phyloP scores from a whole-genome alignment of 2,888 invertebrate species.

The Napeogenes inachia region DNA sequence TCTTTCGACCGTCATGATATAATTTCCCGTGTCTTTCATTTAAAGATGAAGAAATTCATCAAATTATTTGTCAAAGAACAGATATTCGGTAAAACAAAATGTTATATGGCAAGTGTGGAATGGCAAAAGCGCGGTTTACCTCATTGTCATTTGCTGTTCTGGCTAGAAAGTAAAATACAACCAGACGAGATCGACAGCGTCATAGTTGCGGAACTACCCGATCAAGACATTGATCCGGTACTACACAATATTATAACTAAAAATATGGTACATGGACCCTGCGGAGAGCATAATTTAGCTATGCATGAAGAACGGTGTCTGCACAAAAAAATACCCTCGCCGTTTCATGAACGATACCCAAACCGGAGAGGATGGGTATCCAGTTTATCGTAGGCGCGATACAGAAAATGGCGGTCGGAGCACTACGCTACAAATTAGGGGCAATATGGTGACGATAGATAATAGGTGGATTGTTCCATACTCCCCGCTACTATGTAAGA shows the following conservation, averaged over 20 bases:
- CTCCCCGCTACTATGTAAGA: conserved; percentile 25
- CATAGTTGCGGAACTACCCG: conserved; percentile 39
- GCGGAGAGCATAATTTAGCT: conserved; percentile 27
- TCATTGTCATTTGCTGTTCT: conserved; percentile 37
- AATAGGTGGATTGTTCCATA: conserved; percentile 32
- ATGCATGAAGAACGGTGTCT: conserved; percentile 24
- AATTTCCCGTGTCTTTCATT: conserved; percentile 24
- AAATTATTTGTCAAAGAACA: conserved; percentile 21
- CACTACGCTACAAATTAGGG: conserved; percentile 4
- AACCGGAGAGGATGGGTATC: conserved; percentile 23
- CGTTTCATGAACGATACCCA: conserved; percentile 23
- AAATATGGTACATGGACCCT: conserved; percentile 37
- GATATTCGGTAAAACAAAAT: conserved; percentile 27
- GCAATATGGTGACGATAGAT: conserved; percentile 20
- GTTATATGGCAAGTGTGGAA: conserved; percentile 35
- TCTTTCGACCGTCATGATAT: conserved; percentile 25
- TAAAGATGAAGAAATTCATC: conserved; percentile 24
- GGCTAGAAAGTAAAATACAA: conserved; percentile 36
- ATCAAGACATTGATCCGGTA: conserved; percentile 26
- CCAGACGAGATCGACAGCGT: conserved; percentile 42
- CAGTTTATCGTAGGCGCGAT: conserved; percentile 23
- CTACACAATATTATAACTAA: conserved; percentile 28
- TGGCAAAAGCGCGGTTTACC: conserved; percentile 39
- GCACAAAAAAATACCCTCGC: conserved; percentile 24
- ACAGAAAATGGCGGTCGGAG: conserved; percentile 15